Conservation (phyloP, 1,140 invertebrate genomes). For the Drosophila athabasca region DNA sequence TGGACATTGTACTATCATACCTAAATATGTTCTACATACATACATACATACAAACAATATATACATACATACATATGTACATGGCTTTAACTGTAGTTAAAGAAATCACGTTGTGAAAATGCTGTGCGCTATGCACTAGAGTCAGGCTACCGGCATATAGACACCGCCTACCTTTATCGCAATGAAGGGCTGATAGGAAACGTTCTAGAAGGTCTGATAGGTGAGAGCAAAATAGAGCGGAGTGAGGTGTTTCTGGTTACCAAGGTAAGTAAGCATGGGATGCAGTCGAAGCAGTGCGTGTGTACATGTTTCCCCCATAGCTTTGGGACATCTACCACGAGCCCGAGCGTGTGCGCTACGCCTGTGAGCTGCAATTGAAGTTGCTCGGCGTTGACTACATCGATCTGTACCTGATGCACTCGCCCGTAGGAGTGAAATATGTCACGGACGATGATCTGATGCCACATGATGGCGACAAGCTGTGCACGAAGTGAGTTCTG, state of each 20-base stretch:
- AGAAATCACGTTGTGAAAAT: slow-evolving; percentile 51
- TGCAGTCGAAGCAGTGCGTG: background rate
- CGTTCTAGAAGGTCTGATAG: slow-evolving; percentile 87
- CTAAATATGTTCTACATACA: no score
- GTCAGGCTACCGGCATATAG: slow-evolving; percentile 89
- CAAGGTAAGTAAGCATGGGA: slow-evolving; percentile 84
- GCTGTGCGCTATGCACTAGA: slow-evolving; percentile 85
- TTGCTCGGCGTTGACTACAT: slow-evolving; percentile 89
- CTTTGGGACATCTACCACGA: slow-evolving; percentile 65
- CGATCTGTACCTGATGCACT: slow-evolving; percentile 91
- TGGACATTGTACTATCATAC: background rate
- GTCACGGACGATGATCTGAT: slow-evolving; percentile 51
- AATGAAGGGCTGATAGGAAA: slow-evolving; percentile 89
- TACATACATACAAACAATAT: no score
- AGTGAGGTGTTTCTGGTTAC: slow-evolving; percentile 88
- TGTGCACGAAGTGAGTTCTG: slow-evolving; percentile 52
- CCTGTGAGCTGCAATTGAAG: slow-evolving; percentile 84
- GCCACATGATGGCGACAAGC: slow-evolving; percentile 35
- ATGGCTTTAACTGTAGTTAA: slow-evolving; percentile 27
- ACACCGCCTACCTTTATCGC: slow-evolving; percentile 89
- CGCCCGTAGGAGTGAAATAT: slow-evolving; percentile 85
- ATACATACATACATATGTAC: slow-evolving; percentile 7
- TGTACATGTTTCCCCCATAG: slow-evolving; percentile 14
- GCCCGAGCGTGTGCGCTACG: slow-evolving; percentile 53
- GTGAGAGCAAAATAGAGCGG: slow-evolving; percentile 86